A percentile compares a stretch with the other conserved stretches of the same genome.
These are phyloP conservation scores for Ceratina australensis DNA, from an alignment of 1,140 invertebrate genomes.

Conservation along the genomic window DNA sequence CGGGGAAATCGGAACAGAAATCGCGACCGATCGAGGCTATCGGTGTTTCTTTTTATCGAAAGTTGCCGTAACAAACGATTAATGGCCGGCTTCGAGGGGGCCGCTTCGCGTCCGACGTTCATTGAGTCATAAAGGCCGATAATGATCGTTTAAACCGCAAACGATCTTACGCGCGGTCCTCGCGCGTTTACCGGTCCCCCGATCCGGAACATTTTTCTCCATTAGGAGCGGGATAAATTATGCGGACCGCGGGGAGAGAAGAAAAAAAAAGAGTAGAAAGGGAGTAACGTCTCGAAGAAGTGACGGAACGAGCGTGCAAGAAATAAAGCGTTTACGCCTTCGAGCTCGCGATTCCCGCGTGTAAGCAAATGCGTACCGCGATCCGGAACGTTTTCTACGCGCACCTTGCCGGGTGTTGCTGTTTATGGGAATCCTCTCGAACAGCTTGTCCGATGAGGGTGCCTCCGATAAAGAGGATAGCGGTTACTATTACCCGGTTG, in stretches of 20 bases:
- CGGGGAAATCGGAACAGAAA: neutral
- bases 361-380: neutral
- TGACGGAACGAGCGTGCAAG: conserved; percentile 23
- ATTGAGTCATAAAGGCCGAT: conserved; percentile 45
- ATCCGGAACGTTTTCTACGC: conserved; percentile 53
- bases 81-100: conserved; percentile 15
- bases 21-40: neutral
- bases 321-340: conserved; percentile 36
- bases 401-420: conserved; percentile 60
- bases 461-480: conserved; percentile 48
- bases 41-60: neutral
- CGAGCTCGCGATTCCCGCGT: neutral
- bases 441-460: conserved; percentile 56
- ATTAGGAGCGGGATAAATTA: conserved; percentile 29
- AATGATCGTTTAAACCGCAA: conserved; percentile 32
- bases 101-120: conserved; percentile 28
- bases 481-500: conserved; percentile 60
- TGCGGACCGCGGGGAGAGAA: neutral
- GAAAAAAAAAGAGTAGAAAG: neutral
- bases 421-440: conserved; percentile 67
- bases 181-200: neutral
- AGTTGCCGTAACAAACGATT: conserved; percentile 10
- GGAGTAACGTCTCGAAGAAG: conserved; percentile 7
- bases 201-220: conserved; percentile 21
- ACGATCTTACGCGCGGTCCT: neutral